phyloP scores from a whole-genome alignment of 92 coral and sea anemone species.

The Zoanthus sansibaricus region DNA sequence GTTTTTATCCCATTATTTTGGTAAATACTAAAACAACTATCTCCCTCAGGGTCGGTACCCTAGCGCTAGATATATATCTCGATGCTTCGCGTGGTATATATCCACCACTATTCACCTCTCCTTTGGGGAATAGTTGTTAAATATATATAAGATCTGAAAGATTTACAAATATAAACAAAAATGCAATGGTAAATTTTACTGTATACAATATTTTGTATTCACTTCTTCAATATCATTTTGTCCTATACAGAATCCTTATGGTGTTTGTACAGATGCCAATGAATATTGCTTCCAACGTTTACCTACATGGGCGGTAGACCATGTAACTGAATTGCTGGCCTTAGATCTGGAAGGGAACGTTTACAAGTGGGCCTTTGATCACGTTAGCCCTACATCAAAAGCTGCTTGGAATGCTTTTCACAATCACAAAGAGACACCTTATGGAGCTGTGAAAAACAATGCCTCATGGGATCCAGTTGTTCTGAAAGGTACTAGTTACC shows the following conservation, averaged over 20 bases:
- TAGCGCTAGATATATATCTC: too few relatives aligned
- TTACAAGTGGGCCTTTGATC: slow-evolving; percentile 70
- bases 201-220: too few relatives aligned
- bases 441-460: slow-evolving; percentile 61
- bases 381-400: slow-evolving; percentile 67
- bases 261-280: slow-evolving; percentile 68
- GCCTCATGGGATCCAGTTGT: slow-evolving; percentile 71
- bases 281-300: slow-evolving; percentile 79
- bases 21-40: too few relatives aligned
- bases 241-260: slow-evolving; percentile 59
- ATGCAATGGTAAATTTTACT: too few relatives aligned
- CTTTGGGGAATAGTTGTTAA: too few relatives aligned
- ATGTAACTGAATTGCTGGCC: slow-evolving; percentile 67
- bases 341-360: slow-evolving; percentile 63
- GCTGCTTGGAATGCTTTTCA: slow-evolving; percentile 85
- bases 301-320: slow-evolving; percentile 80
- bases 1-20: too few relatives aligned
- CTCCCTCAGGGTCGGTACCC: too few relatives aligned
- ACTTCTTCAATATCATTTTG: too few relatives aligned
- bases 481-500: background rate
- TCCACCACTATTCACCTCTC: too few relatives aligned
- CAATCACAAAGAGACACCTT: slow-evolving; percentile 71
- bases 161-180: too few relatives aligned
- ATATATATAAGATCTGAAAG: too few relatives aligned
- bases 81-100: too few relatives aligned